phyloP scores from a whole-genome alignment of 1,140 invertebrate genomes.

The Adoxophyes honmai region DNA sequence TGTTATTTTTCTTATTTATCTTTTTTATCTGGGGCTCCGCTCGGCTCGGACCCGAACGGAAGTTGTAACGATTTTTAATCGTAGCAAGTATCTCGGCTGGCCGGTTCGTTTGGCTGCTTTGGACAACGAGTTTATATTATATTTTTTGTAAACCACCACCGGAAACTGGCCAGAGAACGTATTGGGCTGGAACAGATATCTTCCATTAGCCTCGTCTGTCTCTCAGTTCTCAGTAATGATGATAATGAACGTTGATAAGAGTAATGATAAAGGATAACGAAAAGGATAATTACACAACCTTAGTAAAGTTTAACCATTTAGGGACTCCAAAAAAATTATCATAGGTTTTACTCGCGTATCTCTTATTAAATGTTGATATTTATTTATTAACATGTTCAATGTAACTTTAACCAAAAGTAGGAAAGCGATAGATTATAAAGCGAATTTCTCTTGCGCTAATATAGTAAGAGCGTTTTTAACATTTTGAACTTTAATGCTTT shows the following conservation, averaged over 20 bases:
- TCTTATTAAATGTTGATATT: no score
- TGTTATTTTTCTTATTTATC: slow-evolving; percentile 74
- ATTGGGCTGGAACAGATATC: slow-evolving; percentile 65
- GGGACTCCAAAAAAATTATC: no score
- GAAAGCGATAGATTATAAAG: no score
- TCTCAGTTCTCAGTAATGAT: slow-evolving; percentile 54
- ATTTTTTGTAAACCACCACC: slow-evolving; percentile 72
- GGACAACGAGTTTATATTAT: slow-evolving; percentile 55
- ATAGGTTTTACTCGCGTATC: no score
- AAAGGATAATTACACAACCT: no score
- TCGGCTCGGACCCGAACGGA: slow-evolving; percentile 65
- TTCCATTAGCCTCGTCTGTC: slow-evolving; percentile 60
- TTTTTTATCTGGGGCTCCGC: slow-evolving; percentile 68
- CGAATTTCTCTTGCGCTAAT: no score
- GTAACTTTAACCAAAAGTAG: no score
- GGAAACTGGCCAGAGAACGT: slow-evolving; percentile 61
- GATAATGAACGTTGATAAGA: slow-evolving; percentile 61
- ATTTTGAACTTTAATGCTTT: no score
- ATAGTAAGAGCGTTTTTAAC: no score
- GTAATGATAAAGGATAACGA: neutral
- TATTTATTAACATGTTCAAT: no score
- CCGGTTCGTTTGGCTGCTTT: slow-evolving; percentile 51
- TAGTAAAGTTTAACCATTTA: no score
- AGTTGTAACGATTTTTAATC: slow-evolving; percentile 77
- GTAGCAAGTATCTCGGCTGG: slow-evolving; percentile 67